Percentiles rank a stretch among this genome's conserved stretches.
phyloP scores from a whole-genome alignment of 2,797 vertebrate genomes.

The Aselliscus stoliczkanus region DNA sequence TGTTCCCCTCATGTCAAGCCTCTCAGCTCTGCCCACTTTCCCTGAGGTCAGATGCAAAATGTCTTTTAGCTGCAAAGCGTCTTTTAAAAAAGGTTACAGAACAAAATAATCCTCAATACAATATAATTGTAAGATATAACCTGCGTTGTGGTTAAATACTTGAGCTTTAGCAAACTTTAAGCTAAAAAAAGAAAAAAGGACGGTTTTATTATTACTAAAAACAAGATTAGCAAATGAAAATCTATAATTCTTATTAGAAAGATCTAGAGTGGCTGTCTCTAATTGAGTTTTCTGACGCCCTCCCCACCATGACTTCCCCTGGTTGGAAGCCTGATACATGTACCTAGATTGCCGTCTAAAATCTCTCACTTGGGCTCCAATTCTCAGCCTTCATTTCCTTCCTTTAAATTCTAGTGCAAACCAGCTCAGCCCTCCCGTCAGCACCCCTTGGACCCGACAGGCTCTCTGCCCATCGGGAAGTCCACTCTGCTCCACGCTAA shows the following conservation, averaged over 20 bases:
- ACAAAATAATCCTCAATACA: background rate
- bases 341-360: background rate
- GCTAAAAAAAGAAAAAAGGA: background rate
- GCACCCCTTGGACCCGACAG: background rate
- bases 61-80: background rate
- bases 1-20: background rate
- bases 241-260: background rate
- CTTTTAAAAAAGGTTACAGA: background rate
- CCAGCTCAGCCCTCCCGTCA: background rate
- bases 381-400: slow-evolving; percentile 21
- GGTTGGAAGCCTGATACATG: background rate
- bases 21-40: background rate
- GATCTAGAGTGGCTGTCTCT: background rate
- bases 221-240: slow-evolving; percentile 9
- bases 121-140: background rate
- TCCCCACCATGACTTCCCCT: background rate
- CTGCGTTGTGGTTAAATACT: slow-evolving; percentile 4
- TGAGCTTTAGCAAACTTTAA: slow-evolving; percentile 9
- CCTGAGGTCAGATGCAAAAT: background rate
- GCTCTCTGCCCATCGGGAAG: background rate
- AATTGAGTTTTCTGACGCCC: background rate
- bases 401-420: slow-evolving; percentile 50
- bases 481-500: background rate
- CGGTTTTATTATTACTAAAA: slow-evolving; percentile 30
- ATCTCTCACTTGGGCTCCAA: background rate